These are phyloP conservation scores for Danio kyathit DNA, from an alignment of 2,797 vertebrate genomes.

Conservation along the genomic window DNA sequence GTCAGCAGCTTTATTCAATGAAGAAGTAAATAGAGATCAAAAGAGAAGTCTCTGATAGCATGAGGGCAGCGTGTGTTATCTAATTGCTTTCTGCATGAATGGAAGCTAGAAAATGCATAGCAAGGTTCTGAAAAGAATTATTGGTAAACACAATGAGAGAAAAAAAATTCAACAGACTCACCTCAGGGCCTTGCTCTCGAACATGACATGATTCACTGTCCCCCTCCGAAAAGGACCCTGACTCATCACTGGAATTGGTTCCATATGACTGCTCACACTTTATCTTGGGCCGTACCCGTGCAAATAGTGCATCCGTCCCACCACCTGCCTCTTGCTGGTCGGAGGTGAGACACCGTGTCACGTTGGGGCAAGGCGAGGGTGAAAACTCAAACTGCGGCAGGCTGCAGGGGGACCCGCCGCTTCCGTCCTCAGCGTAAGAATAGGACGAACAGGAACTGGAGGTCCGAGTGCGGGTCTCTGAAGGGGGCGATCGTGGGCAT, in stretches of 20 bases:
- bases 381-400: conserved; percentile 98
- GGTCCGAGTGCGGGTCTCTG: conserved; percentile 95
- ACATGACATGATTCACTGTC: conserved; percentile 98
- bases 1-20: conserved; percentile 31
- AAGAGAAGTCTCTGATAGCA: conserved; percentile 31
- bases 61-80: conserved; percentile 19
- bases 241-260: conserved; percentile 99
- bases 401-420: conserved; percentile 95
- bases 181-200: conserved; percentile 95
- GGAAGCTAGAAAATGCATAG: background rate
- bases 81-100: conserved; percentile 29
- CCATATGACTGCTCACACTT: conserved; percentile 99
- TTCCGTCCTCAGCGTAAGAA: conserved; percentile 96
- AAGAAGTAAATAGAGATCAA: conserved; percentile 25
- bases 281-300: conserved; percentile 92
- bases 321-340: conserved; percentile 91
- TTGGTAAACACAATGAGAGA: conserved; percentile 28
- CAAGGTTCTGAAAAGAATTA: background rate
- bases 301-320: conserved; percentile 88
- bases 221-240: conserved; percentile 98
- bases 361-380: conserved; percentile 95
- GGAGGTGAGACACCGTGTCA: conserved; percentile 88
- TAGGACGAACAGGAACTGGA: conserved; percentile 99
- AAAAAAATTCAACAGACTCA: conserved; percentile 74
- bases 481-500: conserved; percentile 94